These are phyloP conservation scores for Pseudochirops cupreus DNA, from an alignment of 2,797 vertebrate genomes.

Conservation along the genomic window DNA sequence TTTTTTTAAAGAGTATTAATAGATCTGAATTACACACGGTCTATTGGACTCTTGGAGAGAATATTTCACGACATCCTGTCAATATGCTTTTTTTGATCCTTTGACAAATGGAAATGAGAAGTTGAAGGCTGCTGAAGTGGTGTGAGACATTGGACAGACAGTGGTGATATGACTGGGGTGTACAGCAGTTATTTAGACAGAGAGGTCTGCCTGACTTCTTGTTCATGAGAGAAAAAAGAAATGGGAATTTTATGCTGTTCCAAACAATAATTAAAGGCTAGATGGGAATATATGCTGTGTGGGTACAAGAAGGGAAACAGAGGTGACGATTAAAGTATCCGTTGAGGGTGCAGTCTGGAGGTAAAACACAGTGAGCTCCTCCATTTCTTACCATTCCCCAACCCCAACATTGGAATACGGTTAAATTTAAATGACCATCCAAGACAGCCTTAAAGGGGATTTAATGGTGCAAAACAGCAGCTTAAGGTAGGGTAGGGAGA, in stretches of 20 bases:
- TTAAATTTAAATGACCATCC: not conserved
- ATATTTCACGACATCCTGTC: conserved; percentile 54
- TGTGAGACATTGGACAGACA: not conserved
- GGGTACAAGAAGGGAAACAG: not conserved
- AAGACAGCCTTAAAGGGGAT: not conserved
- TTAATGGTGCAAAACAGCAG: not conserved
- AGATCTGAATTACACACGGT: conserved; percentile 48
- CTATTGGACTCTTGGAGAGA: not conserved
- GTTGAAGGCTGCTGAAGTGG: not conserved
- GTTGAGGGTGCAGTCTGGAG: not conserved
- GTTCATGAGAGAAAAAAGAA: not conserved
- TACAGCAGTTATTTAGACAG: not conserved
- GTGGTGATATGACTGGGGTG: not conserved
- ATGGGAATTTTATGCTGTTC: fast-evolving
- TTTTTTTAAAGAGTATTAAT: conserved; percentile 66
- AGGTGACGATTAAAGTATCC: not conserved
- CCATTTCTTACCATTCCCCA: not conserved
- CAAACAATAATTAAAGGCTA: not conserved
- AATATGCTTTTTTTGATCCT: not conserved
- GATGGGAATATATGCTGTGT: not conserved
- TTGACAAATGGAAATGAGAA: not conserved
- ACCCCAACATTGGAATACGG: not conserved
- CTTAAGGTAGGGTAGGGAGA: not conserved
- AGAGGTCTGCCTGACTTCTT: not conserved
- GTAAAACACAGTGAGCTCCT: not conserved